Evolutionary conservation across 2,888 invertebrate species (phyloP), one percentile per base, ranked within the genome.

Genomic region (Laothoe populi): DNA sequence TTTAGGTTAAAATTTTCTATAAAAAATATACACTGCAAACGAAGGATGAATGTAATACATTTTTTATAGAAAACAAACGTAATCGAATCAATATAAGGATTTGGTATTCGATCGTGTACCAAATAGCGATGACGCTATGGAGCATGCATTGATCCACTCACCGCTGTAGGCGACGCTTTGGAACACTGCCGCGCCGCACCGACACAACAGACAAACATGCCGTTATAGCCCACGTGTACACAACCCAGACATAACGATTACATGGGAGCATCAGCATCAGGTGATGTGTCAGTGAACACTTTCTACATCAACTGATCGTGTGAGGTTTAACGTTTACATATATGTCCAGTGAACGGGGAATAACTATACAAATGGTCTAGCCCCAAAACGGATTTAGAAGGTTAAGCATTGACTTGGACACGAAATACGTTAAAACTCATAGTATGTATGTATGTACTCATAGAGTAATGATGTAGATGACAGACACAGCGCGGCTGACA

Each of bases 91-190:
- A 61, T 53, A 44, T 8, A 46, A 40, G 24, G n/a, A 11, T 26
- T 19, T 31, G 40, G 19, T 16, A 42, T 40, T 42, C 8, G 60
- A 40, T 61, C 7, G 40, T 48, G 48, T 46, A 61, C 64, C 65
- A 66, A 72, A 65, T 76, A 83, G 81, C 82, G 80, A 65, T 76
- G 83, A 80, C 82, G 80, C 79, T 19, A 71, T 78, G n/a, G n/a
- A 73, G 67, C 87, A 88, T 93, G 88, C 88, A 86, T 78, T 85
- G 89, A 93, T 94, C 94, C 93, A 96, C 97, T 97, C 97, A 97
- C 97, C 97, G 94, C 97, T 97, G 95, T 97, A 97, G 93, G 97
- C 97, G 96, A 97, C 97, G 94, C 97, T 97, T 96, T 97, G 97
- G 96, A 97, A 97, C 97, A 97, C 97, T 97, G 96, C 88, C 81